Conservation (phyloP, 2,113 vertebrate genomes). For the Xiphorhynchus elegans region DNA sequence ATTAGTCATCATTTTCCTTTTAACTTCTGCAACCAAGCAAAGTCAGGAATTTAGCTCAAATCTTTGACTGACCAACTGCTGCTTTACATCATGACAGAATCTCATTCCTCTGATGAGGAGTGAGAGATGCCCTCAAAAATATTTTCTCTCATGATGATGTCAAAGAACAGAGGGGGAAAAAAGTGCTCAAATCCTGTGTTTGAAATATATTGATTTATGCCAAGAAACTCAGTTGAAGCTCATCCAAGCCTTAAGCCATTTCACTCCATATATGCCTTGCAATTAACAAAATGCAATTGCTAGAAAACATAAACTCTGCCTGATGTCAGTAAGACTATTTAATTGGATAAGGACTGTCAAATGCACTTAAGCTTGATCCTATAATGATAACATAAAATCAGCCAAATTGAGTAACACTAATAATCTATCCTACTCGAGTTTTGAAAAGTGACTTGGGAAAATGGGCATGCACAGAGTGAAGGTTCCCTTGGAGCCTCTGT, state of each 20-base stretch:
- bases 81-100: rapidly evolving
- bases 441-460: background rate
- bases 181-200: background rate
- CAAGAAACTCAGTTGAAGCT: background rate
- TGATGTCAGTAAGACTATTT: background rate
- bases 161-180: background rate
- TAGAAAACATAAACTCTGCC: background rate
- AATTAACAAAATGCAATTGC: background rate
- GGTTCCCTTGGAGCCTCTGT: background rate
- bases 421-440: background rate
- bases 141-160: background rate
- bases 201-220: background rate
- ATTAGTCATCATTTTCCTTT: background rate
- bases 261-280: background rate
- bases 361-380: background rate
- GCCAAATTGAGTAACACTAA: background rate
- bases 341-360: background rate
- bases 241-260: background rate
- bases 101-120: background rate
- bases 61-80: background rate
- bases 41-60: background rate
- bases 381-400: background rate
- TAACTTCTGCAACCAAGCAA: background rate
- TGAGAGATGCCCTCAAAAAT: background rate
- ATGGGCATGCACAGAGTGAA: rapidly evolving